Conservation (phyloP, 2,113 vertebrate genomes). For the Gopherus evgoodei region DNA sequence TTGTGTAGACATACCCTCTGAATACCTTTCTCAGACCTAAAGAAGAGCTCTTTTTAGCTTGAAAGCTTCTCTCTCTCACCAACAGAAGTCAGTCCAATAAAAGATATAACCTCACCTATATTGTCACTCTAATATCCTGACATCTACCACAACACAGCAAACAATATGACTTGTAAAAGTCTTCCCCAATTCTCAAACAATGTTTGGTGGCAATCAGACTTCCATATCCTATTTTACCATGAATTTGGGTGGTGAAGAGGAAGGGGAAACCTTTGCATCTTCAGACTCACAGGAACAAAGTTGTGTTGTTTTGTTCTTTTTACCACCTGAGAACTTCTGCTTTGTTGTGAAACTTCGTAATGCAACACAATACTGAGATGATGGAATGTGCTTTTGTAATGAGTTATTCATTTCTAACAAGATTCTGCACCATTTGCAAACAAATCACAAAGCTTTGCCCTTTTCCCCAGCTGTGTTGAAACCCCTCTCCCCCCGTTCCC, state of each 20-base stretch:
- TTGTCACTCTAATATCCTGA: neutral
- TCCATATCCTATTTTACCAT: neutral
- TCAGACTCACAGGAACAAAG: too few relatives aligned
- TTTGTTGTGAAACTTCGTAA: neutral
- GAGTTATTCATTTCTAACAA: neutral
- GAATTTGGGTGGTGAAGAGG: neutral
- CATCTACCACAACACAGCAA: neutral
- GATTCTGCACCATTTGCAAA: neutral
- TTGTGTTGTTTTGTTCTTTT: neutral
- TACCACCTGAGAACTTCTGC: neutral
- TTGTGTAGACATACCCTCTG: neutral
- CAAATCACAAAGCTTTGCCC: neutral
- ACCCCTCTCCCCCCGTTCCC: neutral
- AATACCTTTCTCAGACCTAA: neutral
- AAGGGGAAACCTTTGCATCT: neutral
- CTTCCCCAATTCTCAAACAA: neutral
- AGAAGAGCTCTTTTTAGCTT: neutral
- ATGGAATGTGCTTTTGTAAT: neutral
- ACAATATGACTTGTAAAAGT: neutral
- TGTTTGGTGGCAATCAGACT: neutral
- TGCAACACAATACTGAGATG: neutral
- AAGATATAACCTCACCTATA: neutral
- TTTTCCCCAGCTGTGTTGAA: neutral
- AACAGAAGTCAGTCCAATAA: neutral
- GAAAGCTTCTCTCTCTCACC: neutral